phyloP scores from a whole-genome alignment of 1,140 invertebrate genomes.

The Mercenaria mercenaria region DNA sequence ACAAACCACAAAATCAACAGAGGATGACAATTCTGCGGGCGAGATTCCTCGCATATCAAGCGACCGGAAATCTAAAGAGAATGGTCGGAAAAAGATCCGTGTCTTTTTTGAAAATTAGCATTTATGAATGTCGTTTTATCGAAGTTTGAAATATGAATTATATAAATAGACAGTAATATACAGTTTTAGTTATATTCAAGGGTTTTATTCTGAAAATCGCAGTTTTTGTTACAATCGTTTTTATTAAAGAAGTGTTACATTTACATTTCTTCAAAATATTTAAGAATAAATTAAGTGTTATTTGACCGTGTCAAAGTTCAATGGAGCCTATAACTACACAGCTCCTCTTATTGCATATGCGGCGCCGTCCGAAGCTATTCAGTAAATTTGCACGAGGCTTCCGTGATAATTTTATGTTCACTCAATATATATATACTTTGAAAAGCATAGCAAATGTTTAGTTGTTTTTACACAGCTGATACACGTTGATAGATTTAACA shows the following conservation, averaged over 20 bases:
- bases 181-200: no score
- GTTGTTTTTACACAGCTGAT: neutral
- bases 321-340: neutral
- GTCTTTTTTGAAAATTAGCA: neutral
- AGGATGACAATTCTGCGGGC: neutral
- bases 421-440: neutral
- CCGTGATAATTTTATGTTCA: neutral
- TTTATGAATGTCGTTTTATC: neutral
- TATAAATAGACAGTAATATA: no score
- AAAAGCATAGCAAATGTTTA: neutral
- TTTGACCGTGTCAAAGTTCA: no score
- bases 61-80: neutral
- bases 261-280: no score
- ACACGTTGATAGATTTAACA: neutral
- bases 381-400: neutral
- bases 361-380: neutral
- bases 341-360: neutral
- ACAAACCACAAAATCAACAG: neutral
- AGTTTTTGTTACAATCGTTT: no score
- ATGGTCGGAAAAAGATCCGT: neutral
- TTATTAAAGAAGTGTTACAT: no score
- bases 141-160: no score
- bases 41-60: neutral
- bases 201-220: no score
- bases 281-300: no score